Evolutionary conservation across 2,888 invertebrate genomes (phyloP), one percentile per base, ranked within the genome.

Genomic region (Drosophila monieri): DNA sequence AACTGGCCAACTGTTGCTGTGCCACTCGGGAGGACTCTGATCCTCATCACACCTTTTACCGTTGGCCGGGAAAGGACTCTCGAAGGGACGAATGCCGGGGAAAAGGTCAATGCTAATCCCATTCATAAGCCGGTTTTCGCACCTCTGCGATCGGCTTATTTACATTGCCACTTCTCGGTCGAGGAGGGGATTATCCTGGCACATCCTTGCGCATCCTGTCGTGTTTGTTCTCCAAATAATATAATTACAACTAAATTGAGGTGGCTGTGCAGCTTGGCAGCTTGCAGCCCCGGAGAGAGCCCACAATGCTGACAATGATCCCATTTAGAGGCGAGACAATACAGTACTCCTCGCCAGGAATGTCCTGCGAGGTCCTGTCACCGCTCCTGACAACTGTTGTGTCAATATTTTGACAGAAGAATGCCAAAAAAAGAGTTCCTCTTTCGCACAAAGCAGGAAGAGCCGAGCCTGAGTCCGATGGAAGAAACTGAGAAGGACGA

Each of bases 401-500:
- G 80, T 88, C 79, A 85, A 85, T 85, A 85, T 85, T 85, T 85
- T 85, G 85, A 85, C 89, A 85, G 84, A 88, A 85, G 88, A 85
- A 88, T 85, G 85, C 88, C 88, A 88, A 79, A 76, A 79, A 76
- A 74, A 72, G 39, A 39, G 53, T 65, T 51, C 14, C 48, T 41
- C 53, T 48, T 39, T 43, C 18, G 57, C 68, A 56, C 44, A 67
- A 35, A 39, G 57, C 68, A 67, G 48, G 68, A 48, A 67, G 48
- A 39, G 44, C 48, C 27, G 41, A 30, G 32, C 47, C 27, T n/a
- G 39, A 35, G 25, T 46, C 58, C 39, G 57, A 61, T 41, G 43
- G 14, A 37, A 47, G 39, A n/a, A 5, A 48, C 35, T 21, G 21
- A 37, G 9, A 30, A 25, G 21, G 18, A 15, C 10, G 9, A 27